These are phyloP conservation scores for Misgurnus mizolepis DNA, from an alignment of 2,113 vertebrate genomes.

Conservation along the genomic window DNA sequence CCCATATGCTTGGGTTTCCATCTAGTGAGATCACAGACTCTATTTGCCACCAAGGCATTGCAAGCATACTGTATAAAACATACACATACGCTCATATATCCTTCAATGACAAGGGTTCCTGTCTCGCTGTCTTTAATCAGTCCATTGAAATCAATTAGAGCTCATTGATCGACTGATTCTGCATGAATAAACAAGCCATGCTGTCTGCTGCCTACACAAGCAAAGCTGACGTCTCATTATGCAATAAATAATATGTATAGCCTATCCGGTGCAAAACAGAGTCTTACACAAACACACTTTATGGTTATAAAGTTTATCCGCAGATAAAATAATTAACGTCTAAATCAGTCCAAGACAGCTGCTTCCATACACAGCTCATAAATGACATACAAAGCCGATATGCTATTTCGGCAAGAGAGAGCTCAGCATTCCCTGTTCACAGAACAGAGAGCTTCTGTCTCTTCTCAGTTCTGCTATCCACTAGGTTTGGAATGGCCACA, in stretches of 20 bases:
- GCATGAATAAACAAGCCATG: conserved; percentile 49
- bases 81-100: conserved; percentile 41
- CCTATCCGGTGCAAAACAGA: conserved; percentile 2
- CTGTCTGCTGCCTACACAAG: conserved; percentile 23
- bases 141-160: conserved; percentile 60
- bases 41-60: conserved; percentile 15
- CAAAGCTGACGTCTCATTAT: conserved; percentile 19
- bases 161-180: conserved; percentile 48
- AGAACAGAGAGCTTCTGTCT: conserved; percentile 80
- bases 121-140: conserved; percentile 41
- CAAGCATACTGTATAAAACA: conserved; percentile 1
- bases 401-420: conserved; percentile 59
- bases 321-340: neutral
- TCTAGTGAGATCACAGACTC: conserved; percentile 27
- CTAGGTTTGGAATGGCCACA: conserved; percentile 67
- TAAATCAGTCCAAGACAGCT: conserved; percentile 57
- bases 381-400: conserved; percentile 55
- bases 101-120: conserved; percentile 42
- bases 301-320: neutral
- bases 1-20: conserved; percentile 30
- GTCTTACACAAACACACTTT: conserved; percentile 1
- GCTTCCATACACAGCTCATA: conserved; percentile 42
- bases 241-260: neutral
- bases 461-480: conserved; percentile 74
- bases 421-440: conserved; percentile 56